Conservation (phyloP, 2,888 invertebrate genomes). For the Cataglyphis livida region DNA sequence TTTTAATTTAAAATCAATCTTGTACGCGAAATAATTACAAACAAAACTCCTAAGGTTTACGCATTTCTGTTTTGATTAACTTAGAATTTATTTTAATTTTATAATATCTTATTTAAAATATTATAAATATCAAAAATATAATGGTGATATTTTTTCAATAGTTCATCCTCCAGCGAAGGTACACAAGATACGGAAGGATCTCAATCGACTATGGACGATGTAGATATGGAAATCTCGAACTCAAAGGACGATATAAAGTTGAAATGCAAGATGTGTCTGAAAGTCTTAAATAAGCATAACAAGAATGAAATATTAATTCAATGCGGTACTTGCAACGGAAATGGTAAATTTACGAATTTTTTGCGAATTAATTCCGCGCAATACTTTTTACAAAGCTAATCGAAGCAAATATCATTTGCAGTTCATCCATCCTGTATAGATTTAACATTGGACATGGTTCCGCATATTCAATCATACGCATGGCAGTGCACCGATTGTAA, state of each 20-base stretch:
- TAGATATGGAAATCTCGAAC: conserved; percentile 82
- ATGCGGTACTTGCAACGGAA: conserved; percentile 88
- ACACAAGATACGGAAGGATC: conserved; percentile 85
- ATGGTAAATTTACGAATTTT: conserved; percentile 86
- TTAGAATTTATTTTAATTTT: conserved; percentile 11
- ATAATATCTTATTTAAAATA: not conserved
- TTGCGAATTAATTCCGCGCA: not conserved
- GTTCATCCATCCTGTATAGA: conserved; percentile 96
- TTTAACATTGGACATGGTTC: conserved; percentile 93
- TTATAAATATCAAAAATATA: conserved; percentile 1
- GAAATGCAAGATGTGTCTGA: conserved; percentile 86
- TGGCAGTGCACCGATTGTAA: conserved; percentile 99
- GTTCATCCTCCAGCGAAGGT: conserved; percentile 85
- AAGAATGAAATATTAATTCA: conserved; percentile 87
- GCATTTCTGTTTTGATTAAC: not conserved
- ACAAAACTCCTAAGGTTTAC: not conserved
- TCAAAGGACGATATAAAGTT: conserved; percentile 82
- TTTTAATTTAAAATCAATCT: conserved; percentile 3
- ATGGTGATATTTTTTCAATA: conserved; percentile 67
- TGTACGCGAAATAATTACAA: not conserved
- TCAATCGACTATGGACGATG: conserved; percentile 85
- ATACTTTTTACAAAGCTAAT: not conserved
- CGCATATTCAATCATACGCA: conserved; percentile 93
- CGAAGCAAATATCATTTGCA: conserved; percentile 78
- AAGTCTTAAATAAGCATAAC: conserved; percentile 85